phyloP scores from a whole-genome alignment of 2,113 vertebrate genomes.

The Plecturocebus donacophilus region DNA sequence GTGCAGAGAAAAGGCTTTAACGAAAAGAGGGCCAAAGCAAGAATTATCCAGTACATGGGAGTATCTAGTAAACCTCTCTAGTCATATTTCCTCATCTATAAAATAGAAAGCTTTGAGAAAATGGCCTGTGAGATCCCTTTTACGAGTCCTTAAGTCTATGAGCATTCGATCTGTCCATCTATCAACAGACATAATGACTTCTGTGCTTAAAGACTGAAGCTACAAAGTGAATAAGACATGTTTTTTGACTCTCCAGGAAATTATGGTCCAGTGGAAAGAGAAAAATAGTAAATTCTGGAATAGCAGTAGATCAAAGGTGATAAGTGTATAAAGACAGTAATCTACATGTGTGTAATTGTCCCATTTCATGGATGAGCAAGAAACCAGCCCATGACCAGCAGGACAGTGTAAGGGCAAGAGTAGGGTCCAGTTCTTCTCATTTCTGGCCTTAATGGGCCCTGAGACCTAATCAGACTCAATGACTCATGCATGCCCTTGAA shows the following conservation, averaged over 20 bases:
- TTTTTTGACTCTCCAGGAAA: conserved; percentile 1
- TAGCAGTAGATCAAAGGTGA: neutral
- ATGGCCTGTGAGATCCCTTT: neutral
- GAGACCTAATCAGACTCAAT: neutral
- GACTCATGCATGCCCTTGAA: neutral
- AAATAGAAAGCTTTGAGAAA: neutral
- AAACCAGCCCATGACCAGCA: neutral
- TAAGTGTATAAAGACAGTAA: neutral
- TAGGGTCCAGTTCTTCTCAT: neutral
- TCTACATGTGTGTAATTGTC: neutral
- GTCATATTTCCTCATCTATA: neutral
- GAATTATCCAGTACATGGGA: neutral
- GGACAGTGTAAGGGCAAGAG: neutral
- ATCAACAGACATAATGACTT: neutral
- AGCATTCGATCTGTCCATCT: neutral
- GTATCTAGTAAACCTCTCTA: neutral
- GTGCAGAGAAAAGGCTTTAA: neutral
- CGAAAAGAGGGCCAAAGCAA: neutral
- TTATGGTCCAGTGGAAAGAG: neutral
- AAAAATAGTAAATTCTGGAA: neutral
- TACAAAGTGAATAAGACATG: neutral
- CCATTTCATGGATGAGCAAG: neutral
- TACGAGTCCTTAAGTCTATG: neutral
- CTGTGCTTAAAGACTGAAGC: neutral
- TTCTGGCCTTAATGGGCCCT: neutral